Percentiles rank a stretch among this genome's conserved stretches.
phyloP scores from a whole-genome alignment of 2,888 invertebrate genomes.

The Melipona bicolor region DNA sequence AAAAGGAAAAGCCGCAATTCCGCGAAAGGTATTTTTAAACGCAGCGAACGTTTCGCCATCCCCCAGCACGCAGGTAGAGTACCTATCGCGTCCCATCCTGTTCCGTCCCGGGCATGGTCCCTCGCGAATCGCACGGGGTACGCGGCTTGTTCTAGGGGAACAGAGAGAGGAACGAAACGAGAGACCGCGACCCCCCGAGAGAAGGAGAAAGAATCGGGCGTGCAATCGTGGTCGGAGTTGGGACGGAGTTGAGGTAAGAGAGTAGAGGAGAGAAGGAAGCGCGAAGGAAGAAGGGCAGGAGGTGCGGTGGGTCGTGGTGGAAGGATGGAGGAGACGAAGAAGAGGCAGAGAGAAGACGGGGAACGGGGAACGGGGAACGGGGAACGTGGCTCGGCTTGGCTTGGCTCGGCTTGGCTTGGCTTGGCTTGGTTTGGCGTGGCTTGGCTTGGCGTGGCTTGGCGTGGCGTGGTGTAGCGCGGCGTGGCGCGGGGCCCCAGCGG shows the following conservation, averaged over 20 bases:
- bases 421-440: too few species aligned
- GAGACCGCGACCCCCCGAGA: background rate
- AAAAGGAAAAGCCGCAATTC: conserved; percentile 48
- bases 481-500: conserved; percentile 13
- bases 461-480: background rate
- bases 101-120: conserved; percentile 52
- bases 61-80: conserved; percentile 26
- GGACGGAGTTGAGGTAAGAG: conserved; percentile 58
- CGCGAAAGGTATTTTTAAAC: conserved; percentile 76
- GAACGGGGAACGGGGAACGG: background rate
- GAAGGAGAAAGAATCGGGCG: conserved; percentile 33
- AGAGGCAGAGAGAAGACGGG: conserved; percentile 44
- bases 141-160: conserved; percentile 42
- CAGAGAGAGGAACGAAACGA: conserved; percentile 8
- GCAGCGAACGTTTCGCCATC: conserved; percentile 43
- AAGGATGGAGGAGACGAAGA: conserved; percentile 65
- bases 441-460: too few species aligned
- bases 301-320: conserved; percentile 56
- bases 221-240: conserved; percentile 57
- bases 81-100: conserved; percentile 24
- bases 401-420: too few species aligned
- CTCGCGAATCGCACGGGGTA: conserved; percentile 71
- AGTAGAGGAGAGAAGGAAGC: conserved; percentile 24
- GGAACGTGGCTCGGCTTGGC: too few species aligned
- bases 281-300: conserved; percentile 61